phyloP scores from a whole-genome alignment of 2,888 invertebrate genomes.

The Amphiduros pacificus region DNA sequence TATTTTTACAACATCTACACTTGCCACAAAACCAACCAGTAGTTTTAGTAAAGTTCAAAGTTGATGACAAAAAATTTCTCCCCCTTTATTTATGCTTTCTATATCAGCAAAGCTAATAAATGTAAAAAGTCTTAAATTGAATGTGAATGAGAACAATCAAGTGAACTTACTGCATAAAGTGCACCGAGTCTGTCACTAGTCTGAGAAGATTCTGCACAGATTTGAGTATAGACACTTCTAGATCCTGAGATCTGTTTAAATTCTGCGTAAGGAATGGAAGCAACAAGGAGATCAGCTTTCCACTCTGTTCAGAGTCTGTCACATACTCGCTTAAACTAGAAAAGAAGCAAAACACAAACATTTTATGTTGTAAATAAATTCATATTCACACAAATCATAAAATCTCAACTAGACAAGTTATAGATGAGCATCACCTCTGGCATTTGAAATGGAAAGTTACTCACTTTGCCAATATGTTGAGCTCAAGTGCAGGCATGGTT shows the following conservation, averaged over 20 bases:
- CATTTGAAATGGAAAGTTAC: slow-evolving; percentile 11
- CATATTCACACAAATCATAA: not conserved
- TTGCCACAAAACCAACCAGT: no score
- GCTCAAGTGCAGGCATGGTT: slow-evolving; percentile 37
- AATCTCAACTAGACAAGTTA: not conserved
- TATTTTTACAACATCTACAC: no score
- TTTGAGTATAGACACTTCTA: slow-evolving; percentile 65
- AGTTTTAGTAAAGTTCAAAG: no score
- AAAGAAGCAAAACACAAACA: not conserved
- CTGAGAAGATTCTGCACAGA: slow-evolving; percentile 77
- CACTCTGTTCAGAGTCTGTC: slow-evolving; percentile 41
- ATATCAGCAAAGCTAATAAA: no score
- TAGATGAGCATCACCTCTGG: slow-evolving; percentile 1
- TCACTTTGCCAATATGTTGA: slow-evolving; percentile 54
- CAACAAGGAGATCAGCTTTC: slow-evolving; percentile 41
- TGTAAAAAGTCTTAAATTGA: no score
- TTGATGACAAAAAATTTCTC: no score
- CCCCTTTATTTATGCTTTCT: no score
- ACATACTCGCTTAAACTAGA: slow-evolving; percentile 50
- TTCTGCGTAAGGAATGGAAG: slow-evolving; percentile 46
- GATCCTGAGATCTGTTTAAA: slow-evolving; percentile 31
- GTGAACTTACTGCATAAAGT: no score
- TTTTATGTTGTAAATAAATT: no score
- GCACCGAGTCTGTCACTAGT: no score
- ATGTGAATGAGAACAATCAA: no score